Evolutionary conservation across 2,888 invertebrate species (phyloP).

Genomic region (Choreutis nemorana): DNA sequence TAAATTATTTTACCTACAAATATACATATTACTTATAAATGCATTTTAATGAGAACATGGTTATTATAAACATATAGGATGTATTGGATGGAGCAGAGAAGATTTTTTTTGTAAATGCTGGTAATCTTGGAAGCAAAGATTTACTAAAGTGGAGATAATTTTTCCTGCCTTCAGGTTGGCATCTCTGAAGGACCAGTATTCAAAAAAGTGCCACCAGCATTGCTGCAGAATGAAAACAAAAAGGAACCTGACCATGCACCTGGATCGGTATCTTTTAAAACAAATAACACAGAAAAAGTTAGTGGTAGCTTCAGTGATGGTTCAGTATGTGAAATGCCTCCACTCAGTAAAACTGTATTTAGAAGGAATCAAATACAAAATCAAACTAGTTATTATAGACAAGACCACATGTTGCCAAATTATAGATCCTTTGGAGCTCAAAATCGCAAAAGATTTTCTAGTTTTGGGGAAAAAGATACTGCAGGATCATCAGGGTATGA

Average conservation of each 20-base stretch:
- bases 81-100: conserved; percentile 58
- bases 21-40: background rate
- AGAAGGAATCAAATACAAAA: conserved; percentile 28
- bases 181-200: conserved; percentile 62
- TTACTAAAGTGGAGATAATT: conserved; percentile 66
- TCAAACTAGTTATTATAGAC: conserved; percentile 23
- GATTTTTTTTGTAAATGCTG: conserved; percentile 41
- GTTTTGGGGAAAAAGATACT: conserved; percentile 38
- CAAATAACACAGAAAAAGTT: conserved; percentile 24
- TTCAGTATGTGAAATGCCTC: conserved; percentile 38
- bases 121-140: conserved; percentile 55
- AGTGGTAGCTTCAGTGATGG: conserved; percentile 51
- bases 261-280: conserved; percentile 22
- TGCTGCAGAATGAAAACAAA: conserved; percentile 47
- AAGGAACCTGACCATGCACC: conserved; percentile 35
- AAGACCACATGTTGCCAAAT: conserved; percentile 22
- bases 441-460: conserved; percentile 32
- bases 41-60: background rate
- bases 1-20: background rate
- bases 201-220: conserved; percentile 56
- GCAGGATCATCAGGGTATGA: conserved; percentile 45
- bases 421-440: conserved; percentile 25
- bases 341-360: conserved; percentile 27
- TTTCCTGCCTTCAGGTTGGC: conserved; percentile 68
- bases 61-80: conserved; percentile 21